Conservation (phyloP, 2,888 invertebrate species). For the Girardia tigrina region DNA sequence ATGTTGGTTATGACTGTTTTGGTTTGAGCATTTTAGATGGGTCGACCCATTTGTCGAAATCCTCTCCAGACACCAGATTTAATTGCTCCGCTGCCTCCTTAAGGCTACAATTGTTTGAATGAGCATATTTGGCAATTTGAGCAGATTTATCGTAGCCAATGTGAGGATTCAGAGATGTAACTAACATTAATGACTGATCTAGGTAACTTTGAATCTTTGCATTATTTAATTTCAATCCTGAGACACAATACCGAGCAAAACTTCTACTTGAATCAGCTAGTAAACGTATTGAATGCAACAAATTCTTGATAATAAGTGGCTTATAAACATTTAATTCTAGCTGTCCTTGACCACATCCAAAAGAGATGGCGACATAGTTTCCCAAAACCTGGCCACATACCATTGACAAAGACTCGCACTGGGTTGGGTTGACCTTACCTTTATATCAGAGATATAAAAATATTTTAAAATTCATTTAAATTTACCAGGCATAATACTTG, state of each 20-base stretch:
- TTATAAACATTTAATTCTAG: slow-evolving; percentile 97
- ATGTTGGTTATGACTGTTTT: too few species aligned
- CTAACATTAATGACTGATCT: slow-evolving; percentile 86
- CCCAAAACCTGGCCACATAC: slow-evolving; percentile 80
- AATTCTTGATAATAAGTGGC: slow-evolving; percentile 83
- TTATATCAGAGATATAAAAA: slow-evolving; percentile 39
- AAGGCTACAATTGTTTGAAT: slow-evolving; percentile 71
- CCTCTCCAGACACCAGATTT: neutral
- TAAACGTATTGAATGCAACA: slow-evolving; percentile 66
- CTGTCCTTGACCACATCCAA: slow-evolving; percentile 88
- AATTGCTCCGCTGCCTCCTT: slow-evolving; percentile 59
- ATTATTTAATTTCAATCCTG: slow-evolving; percentile 50
- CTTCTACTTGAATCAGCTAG: slow-evolving; percentile 69
- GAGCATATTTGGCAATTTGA: slow-evolving; percentile 83
- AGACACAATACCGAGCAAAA: slow-evolving; percentile 74
- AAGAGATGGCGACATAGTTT: slow-evolving; percentile 78
- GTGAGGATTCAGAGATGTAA: slow-evolving; percentile 88
- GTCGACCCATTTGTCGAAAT: neutral
- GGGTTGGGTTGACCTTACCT: slow-evolving; percentile 95
- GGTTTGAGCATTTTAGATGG: neutral
- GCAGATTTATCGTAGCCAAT: slow-evolving; percentile 79
- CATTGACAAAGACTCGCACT: slow-evolving; percentile 95
- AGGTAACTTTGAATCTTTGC: slow-evolving; percentile 68
- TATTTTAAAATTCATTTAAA: neutral
- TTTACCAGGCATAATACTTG: slow-evolving; percentile 93